Evolutionary conservation across 2,113 vertebrate genomes (phyloP).

Genomic region (Acinonyx jubatus): DNA sequence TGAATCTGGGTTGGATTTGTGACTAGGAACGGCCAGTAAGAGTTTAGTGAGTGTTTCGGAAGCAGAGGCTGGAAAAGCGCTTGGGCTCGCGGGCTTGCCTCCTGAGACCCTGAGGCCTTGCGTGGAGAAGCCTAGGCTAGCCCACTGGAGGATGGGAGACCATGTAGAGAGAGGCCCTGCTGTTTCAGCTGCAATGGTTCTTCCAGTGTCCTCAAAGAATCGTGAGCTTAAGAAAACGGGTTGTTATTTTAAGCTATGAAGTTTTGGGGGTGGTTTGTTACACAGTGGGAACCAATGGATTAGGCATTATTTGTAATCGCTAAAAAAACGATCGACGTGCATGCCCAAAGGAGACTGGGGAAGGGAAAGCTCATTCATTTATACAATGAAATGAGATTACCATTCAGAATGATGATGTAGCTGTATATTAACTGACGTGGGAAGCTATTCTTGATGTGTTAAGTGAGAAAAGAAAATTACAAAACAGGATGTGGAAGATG

Average conservation of each 20-base stretch:
- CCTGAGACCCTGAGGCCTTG: not conserved
- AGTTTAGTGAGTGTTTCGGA: not conserved
- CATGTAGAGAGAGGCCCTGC: rapidly evolving
- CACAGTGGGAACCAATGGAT: not conserved
- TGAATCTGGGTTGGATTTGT: not conserved
- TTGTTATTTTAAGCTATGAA: not conserved
- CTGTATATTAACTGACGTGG: not conserved
- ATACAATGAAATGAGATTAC: not conserved
- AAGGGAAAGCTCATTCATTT: not conserved
- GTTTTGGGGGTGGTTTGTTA: not conserved
- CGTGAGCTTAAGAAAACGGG: not conserved
- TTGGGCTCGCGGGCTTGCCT: not conserved
- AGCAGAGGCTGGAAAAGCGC: not conserved
- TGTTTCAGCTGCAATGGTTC: not conserved
- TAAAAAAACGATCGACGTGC: not conserved
- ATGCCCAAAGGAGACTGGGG: not conserved
- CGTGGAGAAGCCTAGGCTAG: not conserved
- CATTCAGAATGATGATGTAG: not conserved
- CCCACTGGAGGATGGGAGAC: not conserved
- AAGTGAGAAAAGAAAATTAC: not conserved
- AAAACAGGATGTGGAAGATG: not conserved
- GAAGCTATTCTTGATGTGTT: not conserved
- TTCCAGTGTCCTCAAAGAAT: not conserved
- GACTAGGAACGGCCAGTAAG: not conserved
- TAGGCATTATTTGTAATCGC: not conserved